Conservation (phyloP, 1,140 invertebrate species). For the Sarcophaga peregrina region DNA sequence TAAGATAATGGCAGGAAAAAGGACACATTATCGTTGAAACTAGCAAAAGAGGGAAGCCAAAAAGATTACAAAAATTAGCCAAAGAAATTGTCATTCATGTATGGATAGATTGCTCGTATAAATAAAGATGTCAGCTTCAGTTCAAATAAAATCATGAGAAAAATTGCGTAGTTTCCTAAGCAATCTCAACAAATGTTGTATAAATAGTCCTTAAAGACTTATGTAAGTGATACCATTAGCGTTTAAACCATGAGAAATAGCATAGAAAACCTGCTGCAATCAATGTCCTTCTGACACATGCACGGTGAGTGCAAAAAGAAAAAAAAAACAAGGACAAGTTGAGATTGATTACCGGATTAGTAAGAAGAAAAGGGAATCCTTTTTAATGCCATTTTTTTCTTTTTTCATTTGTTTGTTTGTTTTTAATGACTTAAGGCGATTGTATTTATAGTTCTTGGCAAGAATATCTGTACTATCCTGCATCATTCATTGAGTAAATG, state of each 20-base stretch:
- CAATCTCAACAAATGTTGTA: background rate
- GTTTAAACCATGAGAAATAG: conserved; percentile 12
- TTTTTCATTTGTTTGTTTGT: background rate
- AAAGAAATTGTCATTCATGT: conserved; percentile 23
- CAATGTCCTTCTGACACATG: background rate
- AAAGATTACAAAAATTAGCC: background rate
- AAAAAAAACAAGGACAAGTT: conserved; percentile 35
- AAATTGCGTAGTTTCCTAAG: conserved; percentile 13
- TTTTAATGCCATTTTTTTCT: conserved; percentile 27
- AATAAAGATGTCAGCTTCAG: background rate
- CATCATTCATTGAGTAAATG: background rate
- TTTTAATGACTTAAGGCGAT: conserved; percentile 44
- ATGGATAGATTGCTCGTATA: background rate
- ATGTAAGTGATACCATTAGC: conserved; percentile 41
- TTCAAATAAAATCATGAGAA: background rate
- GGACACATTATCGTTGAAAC: conserved; percentile 33
- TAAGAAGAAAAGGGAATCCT: background rate
- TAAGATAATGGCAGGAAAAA: conserved; percentile 43
- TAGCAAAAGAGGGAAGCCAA: background rate
- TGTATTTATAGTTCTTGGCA: conserved; percentile 14
- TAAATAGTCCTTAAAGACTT: background rate
- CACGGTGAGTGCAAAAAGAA: too few species aligned
- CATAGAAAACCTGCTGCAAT: background rate
- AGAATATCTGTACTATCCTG: background rate
- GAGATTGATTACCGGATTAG: conserved; percentile 44